A percentile compares a stretch with the other conserved stretches of the same genome.
Conservation (phyloP, 2,113 vertebrate species). For the Aptenodytes forsteri region DNA sequence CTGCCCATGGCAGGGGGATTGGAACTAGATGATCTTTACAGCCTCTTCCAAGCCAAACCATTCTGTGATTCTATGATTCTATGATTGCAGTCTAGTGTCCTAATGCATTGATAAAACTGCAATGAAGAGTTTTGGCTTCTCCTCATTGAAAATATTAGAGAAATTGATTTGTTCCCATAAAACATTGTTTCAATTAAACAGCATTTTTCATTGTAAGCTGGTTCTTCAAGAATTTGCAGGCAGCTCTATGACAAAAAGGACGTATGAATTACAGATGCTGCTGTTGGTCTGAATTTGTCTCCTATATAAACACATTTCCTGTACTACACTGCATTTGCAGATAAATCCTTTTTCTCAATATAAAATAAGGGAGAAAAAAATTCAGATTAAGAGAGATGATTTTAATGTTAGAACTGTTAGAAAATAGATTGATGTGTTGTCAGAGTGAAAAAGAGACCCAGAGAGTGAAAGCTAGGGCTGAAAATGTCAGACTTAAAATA, state of each 20-base stretch:
- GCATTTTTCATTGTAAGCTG: background rate
- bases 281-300: background rate
- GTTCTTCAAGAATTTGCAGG: background rate
- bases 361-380: conserved; percentile 5
- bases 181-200: background rate
- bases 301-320: background rate
- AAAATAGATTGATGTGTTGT: conserved; percentile 61
- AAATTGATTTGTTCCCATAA: background rate
- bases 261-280: background rate
- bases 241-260: background rate
- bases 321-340: background rate
- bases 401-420: conserved; percentile 33
- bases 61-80: no score
- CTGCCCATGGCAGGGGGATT: no score
- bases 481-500: conserved; percentile 68
- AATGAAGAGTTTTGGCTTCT: background rate
- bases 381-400: conserved; percentile 9
- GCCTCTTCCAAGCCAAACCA: no score
- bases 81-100: background rate
- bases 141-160: background rate
- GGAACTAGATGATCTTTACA: no score
- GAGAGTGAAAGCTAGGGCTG: conserved; percentile 40
- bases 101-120: background rate
- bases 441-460: conserved; percentile 42
- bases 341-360: background rate